These are phyloP conservation scores for Bryconaethiops microstoma DNA, from an alignment of 2,797 vertebrate species.

Conservation along the genomic window DNA sequence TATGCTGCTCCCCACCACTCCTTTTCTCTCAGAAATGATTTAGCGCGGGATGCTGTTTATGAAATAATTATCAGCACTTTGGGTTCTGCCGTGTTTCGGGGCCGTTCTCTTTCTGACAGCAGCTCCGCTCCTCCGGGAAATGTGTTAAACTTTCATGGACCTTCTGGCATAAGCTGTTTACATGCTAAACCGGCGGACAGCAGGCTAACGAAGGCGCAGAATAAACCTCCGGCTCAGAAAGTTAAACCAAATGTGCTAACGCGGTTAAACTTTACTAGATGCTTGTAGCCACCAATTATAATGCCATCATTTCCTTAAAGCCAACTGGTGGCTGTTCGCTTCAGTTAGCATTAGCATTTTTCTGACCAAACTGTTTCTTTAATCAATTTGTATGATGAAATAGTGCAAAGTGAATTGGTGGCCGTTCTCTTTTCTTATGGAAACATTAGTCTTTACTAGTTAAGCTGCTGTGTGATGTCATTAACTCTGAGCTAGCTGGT, in stretches of 20 bases:
- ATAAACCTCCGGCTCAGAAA: not conserved
- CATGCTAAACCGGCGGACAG: constrained; percentile 15
- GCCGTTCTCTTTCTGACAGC: constrained; percentile 25
- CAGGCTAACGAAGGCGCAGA: not conserved
- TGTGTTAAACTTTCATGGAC: constrained; percentile 42
- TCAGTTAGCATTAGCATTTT: not conserved
- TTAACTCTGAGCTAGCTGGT: too few species aligned
- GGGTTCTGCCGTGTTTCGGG: constrained; percentile 12
- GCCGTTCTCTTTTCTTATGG: not conserved
- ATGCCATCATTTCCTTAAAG: not conserved
- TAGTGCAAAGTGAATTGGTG: too few species aligned
- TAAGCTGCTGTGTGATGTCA: too few species aligned
- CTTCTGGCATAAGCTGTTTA: constrained; percentile 10
- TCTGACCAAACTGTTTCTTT: not conserved
- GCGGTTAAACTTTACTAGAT: not conserved
- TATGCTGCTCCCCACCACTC: not conserved
- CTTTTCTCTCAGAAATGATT: not conserved
- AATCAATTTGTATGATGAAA: not conserved
- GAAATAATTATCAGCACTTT: constrained; percentile 7
- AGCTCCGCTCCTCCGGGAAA: constrained; percentile 33
- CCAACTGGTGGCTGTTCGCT: not conserved
- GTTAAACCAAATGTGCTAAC: not conserved
- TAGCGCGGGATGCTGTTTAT: not conserved
- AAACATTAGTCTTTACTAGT: too few species aligned
- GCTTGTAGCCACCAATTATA: not conserved